Percentiles rank a stretch among this genome's conserved stretches.
Evolutionary conservation across 2,888 invertebrate species (phyloP).

Genomic region (Xanthia icteritia): DNA sequence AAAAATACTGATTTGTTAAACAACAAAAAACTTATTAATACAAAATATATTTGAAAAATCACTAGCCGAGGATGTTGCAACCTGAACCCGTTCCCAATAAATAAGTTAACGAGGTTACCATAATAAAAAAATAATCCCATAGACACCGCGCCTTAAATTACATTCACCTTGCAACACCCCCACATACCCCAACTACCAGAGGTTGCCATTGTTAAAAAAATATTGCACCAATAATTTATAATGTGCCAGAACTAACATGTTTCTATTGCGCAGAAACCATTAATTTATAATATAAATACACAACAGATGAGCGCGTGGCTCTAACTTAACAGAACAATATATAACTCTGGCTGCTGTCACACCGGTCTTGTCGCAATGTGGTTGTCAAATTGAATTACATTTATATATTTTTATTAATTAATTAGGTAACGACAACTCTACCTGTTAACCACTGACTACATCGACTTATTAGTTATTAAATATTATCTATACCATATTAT

Average conservation of each 20-base stretch:
- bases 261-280: conserved; percentile 78
- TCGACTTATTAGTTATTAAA: conserved; percentile 87
- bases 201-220: conserved; percentile 79
- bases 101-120: conserved; percentile 73
- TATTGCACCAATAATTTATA: conserved; percentile 84
- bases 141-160: conserved; percentile 71
- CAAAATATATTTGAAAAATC: conserved; percentile 83
- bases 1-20: conserved; percentile 89
- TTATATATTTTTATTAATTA: conserved; percentile 69
- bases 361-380: conserved; percentile 79
- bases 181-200: conserved; percentile 73
- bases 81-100: conserved; percentile 75
- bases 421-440: conserved; percentile 88
- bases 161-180: conserved; percentile 86
- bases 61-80: conserved; percentile 81
- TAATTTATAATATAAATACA: conserved; percentile 79
- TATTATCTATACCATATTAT: conserved; percentile 86
- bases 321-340: conserved; percentile 72
- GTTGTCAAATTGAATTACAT: conserved; percentile 80
- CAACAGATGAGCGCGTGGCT: conserved; percentile 81
- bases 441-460: conserved; percentile 89
- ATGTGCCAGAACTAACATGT: conserved; percentile 75
- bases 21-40: conserved; percentile 82
- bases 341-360: conserved; percentile 71
- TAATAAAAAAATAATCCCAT: conserved; percentile 69